phyloP scores from a whole-genome alignment of 2,113 vertebrate species.

The Telmatochromis sp. region DNA sequence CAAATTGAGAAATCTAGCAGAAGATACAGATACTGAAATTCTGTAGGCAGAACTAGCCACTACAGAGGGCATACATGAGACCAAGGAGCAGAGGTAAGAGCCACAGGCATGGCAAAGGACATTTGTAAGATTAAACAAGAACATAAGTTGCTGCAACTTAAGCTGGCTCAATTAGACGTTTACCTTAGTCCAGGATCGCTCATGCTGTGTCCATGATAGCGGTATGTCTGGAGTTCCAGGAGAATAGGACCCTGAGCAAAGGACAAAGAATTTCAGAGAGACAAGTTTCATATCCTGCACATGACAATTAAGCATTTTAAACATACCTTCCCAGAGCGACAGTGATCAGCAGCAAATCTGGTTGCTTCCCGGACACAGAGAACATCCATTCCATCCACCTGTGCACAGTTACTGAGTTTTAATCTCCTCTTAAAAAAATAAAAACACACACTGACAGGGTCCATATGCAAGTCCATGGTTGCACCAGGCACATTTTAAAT shows the following conservation, averaged over 20 bases:
- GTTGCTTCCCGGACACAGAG: conserved; percentile 87
- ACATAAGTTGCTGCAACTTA: background rate
- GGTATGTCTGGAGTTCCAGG: conserved; percentile 96
- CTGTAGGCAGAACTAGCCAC: background rate
- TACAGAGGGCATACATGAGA: background rate
- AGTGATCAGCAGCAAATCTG: conserved; percentile 84
- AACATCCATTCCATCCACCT: conserved; percentile 95
- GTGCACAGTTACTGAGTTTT: background rate
- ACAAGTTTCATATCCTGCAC: background rate
- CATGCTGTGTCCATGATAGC: conserved; percentile 98
- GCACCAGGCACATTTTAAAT: background rate
- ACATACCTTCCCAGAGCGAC: conserved; percentile 83
- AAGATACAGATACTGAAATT: too few relatives aligned
- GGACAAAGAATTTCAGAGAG: background rate
- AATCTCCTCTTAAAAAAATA: too few relatives aligned
- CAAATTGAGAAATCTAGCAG: background rate
- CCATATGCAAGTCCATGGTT: background rate
- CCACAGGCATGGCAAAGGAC: background rate
- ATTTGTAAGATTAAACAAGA: background rate
- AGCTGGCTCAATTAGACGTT: background rate
- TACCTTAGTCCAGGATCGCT: conserved; percentile 96
- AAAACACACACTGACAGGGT: background rate
- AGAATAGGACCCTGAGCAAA: conserved; percentile 83
- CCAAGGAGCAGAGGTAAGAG: background rate
- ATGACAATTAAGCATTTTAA: background rate